Evolutionary conservation across 2,113 vertebrate species (phyloP), one percentile per base, ranked within the genome.

Genomic region (Ochotona princeps): DNA sequence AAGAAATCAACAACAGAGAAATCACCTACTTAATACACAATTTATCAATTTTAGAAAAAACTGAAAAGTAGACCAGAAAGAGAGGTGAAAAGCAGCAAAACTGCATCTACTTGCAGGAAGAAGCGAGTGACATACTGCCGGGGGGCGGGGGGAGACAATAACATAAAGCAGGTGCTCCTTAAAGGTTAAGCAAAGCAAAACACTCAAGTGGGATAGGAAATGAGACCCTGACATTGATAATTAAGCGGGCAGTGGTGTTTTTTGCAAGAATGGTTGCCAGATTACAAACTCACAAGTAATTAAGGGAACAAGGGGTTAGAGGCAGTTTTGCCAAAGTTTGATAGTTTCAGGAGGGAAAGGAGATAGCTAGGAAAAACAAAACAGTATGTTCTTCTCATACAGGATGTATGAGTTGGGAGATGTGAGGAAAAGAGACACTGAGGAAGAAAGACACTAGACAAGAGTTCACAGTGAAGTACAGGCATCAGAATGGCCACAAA

Each of bases 1-100:
- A 95, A 89, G 81, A 93, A 83, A 87, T 17, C 73, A 76, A 65
- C 89, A 26, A 49, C 83, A 73, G 30, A 9, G n/a, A 92, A 89
- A 92, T 88, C 26, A 82, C 67, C 74, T 81, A 49, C 1, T 67
- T 70, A 57, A 85, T 12, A 26, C 25, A 87, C 67, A 95, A 60
- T 44, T 54, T 69, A 20, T 72, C 51, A 21, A 66, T 83, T 60
- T 87, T 72, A 87, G 32, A 76, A 54, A 82, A 83, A 91, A 90
- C 26, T 79, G 65, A 49, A 89, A 83, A 84, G 38, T 54, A 32
- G 25, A 79, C 18, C 21, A 20, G 8, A 70, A 83, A 81, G 26
- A 63, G 38, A 66, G 65, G 74, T 8, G 35, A 57, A 82, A 11
- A 70, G 47, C 28, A 91, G 70, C 20, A 86, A 69, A 61, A 20